Evolutionary conservation across 2,888 invertebrate genomes (phyloP).

Genomic region (Oligia latruncula): DNA sequence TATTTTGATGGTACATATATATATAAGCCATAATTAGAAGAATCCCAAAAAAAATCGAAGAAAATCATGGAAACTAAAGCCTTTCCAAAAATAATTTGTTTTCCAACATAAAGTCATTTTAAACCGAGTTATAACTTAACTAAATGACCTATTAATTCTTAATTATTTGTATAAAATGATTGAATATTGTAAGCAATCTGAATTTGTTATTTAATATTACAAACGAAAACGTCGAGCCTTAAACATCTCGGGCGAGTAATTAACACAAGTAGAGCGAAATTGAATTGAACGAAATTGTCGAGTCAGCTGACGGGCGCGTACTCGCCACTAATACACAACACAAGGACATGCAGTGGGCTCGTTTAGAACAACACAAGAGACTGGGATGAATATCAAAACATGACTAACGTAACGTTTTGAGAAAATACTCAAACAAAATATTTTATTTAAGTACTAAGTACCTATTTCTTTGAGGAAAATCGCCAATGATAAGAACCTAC

Average conservation of each 20-base stretch:
- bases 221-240: constrained; percentile 40
- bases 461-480: background rate
- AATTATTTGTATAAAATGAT: constrained; percentile 12
- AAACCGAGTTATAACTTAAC: background rate
- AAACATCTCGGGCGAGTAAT: constrained; percentile 60
- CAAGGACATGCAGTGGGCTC: constrained; percentile 3
- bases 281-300: constrained; percentile 64
- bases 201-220: constrained; percentile 34
- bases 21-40: background rate
- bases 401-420: too few relatives aligned
- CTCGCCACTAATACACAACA: constrained; percentile 27
- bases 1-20: background rate
- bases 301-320: constrained; percentile 47
- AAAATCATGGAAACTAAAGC: too few relatives aligned
- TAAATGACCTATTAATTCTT: constrained; percentile 3
- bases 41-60: background rate
- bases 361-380: background rate
- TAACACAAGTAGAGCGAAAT: constrained; percentile 67
- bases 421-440: background rate
- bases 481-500: background rate
- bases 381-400: background rate
- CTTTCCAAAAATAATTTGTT: background rate
- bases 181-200: constrained; percentile 12
- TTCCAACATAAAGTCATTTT: background rate
- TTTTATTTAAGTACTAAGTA: background rate